Conservation (phyloP, 2,113 vertebrate species). For the Hylia prasina region DNA sequence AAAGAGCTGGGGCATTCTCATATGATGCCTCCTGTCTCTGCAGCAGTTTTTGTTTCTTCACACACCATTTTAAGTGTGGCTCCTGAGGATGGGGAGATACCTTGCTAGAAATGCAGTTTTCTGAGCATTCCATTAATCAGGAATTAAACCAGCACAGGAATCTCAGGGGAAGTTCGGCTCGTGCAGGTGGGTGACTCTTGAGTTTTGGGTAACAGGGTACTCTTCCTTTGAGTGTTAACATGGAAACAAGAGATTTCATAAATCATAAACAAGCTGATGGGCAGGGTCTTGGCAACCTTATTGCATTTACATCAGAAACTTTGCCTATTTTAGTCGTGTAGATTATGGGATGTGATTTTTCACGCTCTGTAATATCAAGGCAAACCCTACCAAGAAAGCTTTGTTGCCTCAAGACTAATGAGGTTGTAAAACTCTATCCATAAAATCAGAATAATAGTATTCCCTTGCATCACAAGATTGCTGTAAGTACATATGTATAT, state of each 20-base stretch:
- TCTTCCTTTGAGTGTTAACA: neutral
- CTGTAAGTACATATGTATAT: neutral
- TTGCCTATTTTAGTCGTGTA: neutral
- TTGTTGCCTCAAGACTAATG: conserved; percentile 63
- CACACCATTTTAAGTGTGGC: neutral
- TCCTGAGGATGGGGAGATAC: neutral
- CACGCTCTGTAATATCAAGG: conserved; percentile 42
- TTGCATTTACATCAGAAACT: conserved; percentile 19
- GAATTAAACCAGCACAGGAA: neutral
- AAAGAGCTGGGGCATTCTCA: neutral
- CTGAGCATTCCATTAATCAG: neutral
- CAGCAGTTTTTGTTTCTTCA: neutral
- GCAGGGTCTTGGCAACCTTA: neutral
- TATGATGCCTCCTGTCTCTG: fast-evolving
- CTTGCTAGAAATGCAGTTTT: neutral
- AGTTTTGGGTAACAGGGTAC: neutral
- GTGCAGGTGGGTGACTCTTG: neutral
- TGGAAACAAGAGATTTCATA: neutral
- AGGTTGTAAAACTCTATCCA: conserved; percentile 62
- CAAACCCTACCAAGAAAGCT: conserved; percentile 51
- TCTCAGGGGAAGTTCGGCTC: neutral
- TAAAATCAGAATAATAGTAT: conserved; percentile 60
- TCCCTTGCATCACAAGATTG: neutral
- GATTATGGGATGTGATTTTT: conserved; percentile 56
- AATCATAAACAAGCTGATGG: neutral